Conservation (phyloP, 2,113 vertebrate species). For the Sitta europaea region DNA sequence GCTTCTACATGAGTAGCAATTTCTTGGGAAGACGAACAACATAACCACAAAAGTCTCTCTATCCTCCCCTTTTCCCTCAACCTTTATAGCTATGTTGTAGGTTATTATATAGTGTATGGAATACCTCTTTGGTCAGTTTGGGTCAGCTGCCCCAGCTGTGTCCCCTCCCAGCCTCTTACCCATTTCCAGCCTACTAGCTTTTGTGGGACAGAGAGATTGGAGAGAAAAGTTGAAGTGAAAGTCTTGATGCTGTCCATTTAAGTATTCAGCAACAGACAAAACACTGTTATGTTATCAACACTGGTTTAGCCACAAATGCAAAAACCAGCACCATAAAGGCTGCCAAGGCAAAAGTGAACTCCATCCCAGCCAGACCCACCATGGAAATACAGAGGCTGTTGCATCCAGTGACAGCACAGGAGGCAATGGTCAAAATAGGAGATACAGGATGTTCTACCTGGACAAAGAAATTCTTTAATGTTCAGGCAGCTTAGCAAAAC, state of each 20-base stretch:
- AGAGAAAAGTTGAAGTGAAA: neutral
- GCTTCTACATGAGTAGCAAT: fast-evolving
- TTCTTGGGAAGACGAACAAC: neutral
- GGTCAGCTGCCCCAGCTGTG: neutral
- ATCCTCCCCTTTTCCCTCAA: neutral
- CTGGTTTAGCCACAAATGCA: neutral
- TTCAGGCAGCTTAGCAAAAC: neutral
- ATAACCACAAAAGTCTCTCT: neutral
- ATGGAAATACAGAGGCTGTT: neutral
- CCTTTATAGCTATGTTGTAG: neutral
- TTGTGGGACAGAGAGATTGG: no score
- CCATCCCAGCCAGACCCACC: neutral
- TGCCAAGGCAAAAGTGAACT: neutral
- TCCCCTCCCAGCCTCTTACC: neutral
- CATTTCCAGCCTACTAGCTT: neutral
- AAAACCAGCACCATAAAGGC: neutral
- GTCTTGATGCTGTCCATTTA: neutral
- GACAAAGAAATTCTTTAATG: neutral
- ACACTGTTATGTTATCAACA: neutral
- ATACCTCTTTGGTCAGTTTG: neutral
- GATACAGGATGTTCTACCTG: neutral
- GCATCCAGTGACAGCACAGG: neutral
- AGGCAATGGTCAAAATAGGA: neutral
- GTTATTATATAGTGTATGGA: neutral
- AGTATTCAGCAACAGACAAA: neutral